Percentiles rank a stretch among this genome's conserved stretches.
Evolutionary conservation across 2,888 invertebrate genomes (phyloP).

Genomic region (Cactoblastis cactorum): DNA sequence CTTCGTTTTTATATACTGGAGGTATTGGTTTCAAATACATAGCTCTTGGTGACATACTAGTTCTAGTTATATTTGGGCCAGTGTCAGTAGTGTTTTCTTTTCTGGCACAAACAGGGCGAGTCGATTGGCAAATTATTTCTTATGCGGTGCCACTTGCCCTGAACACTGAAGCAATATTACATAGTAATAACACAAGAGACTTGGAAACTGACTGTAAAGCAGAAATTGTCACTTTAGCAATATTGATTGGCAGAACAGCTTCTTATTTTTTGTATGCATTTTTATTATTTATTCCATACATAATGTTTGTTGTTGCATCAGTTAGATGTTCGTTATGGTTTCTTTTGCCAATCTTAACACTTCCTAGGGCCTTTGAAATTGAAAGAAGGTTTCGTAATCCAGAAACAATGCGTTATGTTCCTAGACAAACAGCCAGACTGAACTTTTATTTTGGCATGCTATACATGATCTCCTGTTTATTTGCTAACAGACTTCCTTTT

Average conservation of each 20-base stretch:
- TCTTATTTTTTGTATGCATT: conserved; percentile 95
- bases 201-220: conserved; percentile 92
- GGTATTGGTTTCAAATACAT: conserved; percentile 97
- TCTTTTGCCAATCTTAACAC: conserved; percentile 90
- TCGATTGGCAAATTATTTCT: conserved; percentile 94
- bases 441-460: conserved; percentile 95
- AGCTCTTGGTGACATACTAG: conserved; percentile 94
- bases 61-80: conserved; percentile 95
- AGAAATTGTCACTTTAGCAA: conserved; percentile 97
- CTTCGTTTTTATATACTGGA: conserved; percentile 97
- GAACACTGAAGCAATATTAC: conserved; percentile 96
- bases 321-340: conserved; percentile 93
- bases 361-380: conserved; percentile 93
- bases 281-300: conserved; percentile 93
- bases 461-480: conserved; percentile 90
- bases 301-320: conserved; percentile 91
- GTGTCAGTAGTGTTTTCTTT: conserved; percentile 96
- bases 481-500: conserved; percentile 82
- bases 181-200: conserved; percentile 96
- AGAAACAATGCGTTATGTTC: conserved; percentile 88
- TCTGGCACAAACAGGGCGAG: conserved; percentile 93
- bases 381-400: conserved; percentile 92
- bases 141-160: conserved; percentile 96
- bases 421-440: conserved; percentile 92
- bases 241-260: conserved; percentile 92